Percentiles rank a stretch among this genome's conserved stretches.
phyloP scores from a whole-genome alignment of 2,113 vertebrate species.

The Mustela nigripes region DNA sequence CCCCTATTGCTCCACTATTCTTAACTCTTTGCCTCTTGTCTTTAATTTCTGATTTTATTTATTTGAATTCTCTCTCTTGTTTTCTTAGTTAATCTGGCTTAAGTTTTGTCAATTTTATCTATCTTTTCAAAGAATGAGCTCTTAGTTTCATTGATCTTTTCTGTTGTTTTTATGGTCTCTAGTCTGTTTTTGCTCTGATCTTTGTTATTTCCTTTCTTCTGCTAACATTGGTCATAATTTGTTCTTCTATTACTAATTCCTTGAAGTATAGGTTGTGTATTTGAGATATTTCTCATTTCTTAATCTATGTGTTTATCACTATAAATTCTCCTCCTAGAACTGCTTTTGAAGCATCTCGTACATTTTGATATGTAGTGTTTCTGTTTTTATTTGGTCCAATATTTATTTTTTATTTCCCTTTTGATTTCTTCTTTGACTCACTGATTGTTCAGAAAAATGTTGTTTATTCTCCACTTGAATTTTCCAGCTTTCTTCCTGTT shows the following conservation, averaged over 20 bases:
- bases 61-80: not conserved
- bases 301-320: not conserved
- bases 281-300: not conserved
- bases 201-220: not conserved
- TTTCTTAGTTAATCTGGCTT: not conserved
- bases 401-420: not conserved
- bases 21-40: not conserved
- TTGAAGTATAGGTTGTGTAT: not conserved
- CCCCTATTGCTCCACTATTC: not conserved
- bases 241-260: not conserved
- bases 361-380: not conserved
- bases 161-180: not conserved
- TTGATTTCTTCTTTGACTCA: not conserved
- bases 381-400: not conserved
- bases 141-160: not conserved
- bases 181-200: not conserved
- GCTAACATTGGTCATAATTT: not conserved
- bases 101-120: not conserved
- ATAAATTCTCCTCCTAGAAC: not conserved
- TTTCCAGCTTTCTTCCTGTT: too few species aligned
- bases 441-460: too few species aligned
- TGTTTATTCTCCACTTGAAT: too few species aligned
- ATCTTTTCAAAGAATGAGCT: not conserved
- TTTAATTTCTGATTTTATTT: not conserved
- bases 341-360: not conserved